Base-by-base conservation (phyloP, 2,113 vertebrate species). In the Pedionomus torquatus region DNA sequence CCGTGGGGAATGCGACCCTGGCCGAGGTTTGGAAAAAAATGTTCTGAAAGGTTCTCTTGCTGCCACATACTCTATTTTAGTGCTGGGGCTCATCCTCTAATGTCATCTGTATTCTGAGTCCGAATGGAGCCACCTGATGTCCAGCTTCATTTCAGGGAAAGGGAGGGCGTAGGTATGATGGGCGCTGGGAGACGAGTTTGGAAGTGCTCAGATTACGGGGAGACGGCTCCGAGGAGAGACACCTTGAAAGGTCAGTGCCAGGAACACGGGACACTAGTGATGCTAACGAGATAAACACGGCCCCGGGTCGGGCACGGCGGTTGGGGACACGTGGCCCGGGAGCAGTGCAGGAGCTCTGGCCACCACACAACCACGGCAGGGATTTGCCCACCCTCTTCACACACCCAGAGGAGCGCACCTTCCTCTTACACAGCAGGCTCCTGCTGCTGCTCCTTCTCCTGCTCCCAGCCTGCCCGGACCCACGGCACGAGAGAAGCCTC, bases 71-170 rank as follows among this genome's bases (percentile, higher is more conserved):
- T 89, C 97, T 97, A 96, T 97, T 97, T 96, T 93, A 48, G 89
- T 94, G 94, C 87, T 51, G 68, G 87, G 88, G 44, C 58, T 97
- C 93, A 96, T 94, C 65, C 61, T 83, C 76, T 91, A 93, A 92
- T 92, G 95, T 91, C 83, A 87, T 91, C 90, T 91, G 93, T 96
- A 93, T 90, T 97, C 87, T 71, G 58, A 93, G 93, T 58, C 49
- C 74, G 93, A 91, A 95, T 92, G 83, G 60, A 93, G 70, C 60
- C 95, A 92, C 84, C 87, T 97, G 96, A 97, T 96, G 49, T 68
- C n/a, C 90, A 95, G 92, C 93, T 97, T 97, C 69, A 96, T 96
- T 97, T 97, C 96, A 95, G 93, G 85, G 90, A 92, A 95, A 92
- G 94, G 96, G 92, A 95, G 95, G 94, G 84, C 93, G 89, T 95